Evolutionary conservation across 2,888 invertebrate genomes (phyloP).

Genomic region (Schizotus pectinicornis): DNA sequence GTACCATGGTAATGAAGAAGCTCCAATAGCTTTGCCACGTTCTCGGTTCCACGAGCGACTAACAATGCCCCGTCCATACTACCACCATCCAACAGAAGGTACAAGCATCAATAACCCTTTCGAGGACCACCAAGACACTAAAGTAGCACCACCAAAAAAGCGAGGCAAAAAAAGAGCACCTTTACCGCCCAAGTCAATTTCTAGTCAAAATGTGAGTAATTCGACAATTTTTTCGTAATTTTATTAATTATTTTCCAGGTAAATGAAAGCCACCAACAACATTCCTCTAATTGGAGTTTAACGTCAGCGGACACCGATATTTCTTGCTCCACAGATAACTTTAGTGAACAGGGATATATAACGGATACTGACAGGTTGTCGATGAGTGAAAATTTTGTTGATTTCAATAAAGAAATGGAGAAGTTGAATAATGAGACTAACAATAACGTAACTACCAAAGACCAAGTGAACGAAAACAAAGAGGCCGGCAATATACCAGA

Average conservation of each 20-base stretch:
- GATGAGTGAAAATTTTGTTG: slow-evolving; percentile 30
- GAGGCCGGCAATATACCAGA: slow-evolving; percentile 22
- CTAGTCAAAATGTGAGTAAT: slow-evolving; percentile 23
- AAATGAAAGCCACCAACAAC: slow-evolving; percentile 9
- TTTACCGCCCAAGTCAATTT: slow-evolving; percentile 37
- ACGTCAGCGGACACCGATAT: slow-evolving; percentile 38
- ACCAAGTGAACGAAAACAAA: slow-evolving; percentile 1
- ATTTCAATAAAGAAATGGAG: slow-evolving; percentile 38
- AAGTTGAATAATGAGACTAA: slow-evolving; percentile 35
- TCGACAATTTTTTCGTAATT: background rate
- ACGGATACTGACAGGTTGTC: slow-evolving; percentile 22
- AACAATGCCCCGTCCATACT: slow-evolving; percentile 3
- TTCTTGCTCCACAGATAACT: slow-evolving; percentile 33
- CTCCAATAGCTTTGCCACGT: slow-evolving; percentile 27
- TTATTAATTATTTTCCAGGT: slow-evolving; percentile 19
- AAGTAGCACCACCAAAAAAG: slow-evolving; percentile 12
- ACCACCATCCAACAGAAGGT: background rate
- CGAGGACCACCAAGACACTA: slow-evolving; percentile 24
- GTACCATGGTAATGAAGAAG: slow-evolving; percentile 1
- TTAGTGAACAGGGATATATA: slow-evolving; percentile 13
- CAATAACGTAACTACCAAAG: slow-evolving; percentile 26
- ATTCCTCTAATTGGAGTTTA: slow-evolving; percentile 39
- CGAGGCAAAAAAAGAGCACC: slow-evolving; percentile 40
- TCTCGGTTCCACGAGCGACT: slow-evolving; percentile 33
- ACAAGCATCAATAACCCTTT: slow-evolving; percentile 30